Conservation (phyloP, 2,113 vertebrate species). For the Cinclus cinclus region DNA sequence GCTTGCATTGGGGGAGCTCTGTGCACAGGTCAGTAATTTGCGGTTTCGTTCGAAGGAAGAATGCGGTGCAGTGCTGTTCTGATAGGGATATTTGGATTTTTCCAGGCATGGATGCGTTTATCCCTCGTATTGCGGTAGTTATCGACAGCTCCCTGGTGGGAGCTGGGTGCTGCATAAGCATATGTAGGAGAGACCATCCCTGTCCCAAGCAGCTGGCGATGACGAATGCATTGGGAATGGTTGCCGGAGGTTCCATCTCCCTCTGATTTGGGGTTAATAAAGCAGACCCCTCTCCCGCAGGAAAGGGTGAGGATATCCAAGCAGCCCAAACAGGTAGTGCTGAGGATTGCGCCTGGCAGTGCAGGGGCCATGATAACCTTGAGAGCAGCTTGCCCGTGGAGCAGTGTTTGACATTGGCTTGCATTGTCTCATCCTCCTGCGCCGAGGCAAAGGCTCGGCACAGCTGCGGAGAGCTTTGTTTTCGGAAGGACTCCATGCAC, state of each 20-base stretch:
- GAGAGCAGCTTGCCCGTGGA: neutral
- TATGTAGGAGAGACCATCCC: neutral
- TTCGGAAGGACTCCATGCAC: neutral
- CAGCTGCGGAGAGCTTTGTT: constrained; percentile 28
- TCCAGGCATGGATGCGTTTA: neutral
- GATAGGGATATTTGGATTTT: neutral
- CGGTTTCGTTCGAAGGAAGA: constrained; percentile 4
- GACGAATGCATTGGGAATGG: neutral
- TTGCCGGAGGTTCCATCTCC: neutral
- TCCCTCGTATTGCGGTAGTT: neutral
- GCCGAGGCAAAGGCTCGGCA: neutral
- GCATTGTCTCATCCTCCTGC: constrained; percentile 9
- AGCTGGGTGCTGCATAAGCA: neutral
- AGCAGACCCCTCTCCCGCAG: neutral
- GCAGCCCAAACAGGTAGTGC: neutral
- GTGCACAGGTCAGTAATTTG: constrained; percentile 62
- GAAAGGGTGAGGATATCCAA: neutral
- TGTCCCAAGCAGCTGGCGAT: neutral
- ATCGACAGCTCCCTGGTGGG: neutral
- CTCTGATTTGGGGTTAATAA: neutral
- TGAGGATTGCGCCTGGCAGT: neutral
- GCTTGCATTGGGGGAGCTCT: constrained; percentile 53
- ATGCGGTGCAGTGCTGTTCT: neutral
- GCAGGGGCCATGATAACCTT: constrained; percentile 43
- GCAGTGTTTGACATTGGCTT: neutral